A percentile compares a stretch with the other conserved stretches of the same genome.
These are phyloP conservation scores for Clivina fossor DNA, from an alignment of 2,888 invertebrate species.

Conservation along the genomic window DNA sequence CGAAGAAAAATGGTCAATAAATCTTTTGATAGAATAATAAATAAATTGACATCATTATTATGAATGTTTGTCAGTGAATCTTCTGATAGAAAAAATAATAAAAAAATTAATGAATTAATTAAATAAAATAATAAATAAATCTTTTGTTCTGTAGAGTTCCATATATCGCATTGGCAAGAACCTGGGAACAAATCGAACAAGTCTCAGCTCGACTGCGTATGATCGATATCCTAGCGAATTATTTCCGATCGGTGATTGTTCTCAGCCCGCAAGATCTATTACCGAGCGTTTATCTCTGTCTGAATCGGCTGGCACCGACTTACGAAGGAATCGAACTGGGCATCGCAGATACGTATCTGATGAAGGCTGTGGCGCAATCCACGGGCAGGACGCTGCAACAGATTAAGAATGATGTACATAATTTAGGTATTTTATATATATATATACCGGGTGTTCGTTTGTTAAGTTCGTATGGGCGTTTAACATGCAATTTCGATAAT, in stretches of 20 bases:
- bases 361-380: constrained; percentile 91
- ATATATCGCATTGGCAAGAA: constrained; percentile 87
- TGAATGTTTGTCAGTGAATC: no score
- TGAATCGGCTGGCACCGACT: constrained; percentile 95
- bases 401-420: constrained; percentile 71
- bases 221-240: constrained; percentile 89
- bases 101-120: no score
- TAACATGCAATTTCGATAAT: no score
- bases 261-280: constrained; percentile 88
- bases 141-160: constrained; percentile 87
- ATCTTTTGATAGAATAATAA: no score
- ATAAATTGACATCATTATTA: no score
- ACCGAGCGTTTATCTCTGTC: constrained; percentile 87
- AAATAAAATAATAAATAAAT: constrained; percentile 35
- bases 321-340: constrained; percentile 92
- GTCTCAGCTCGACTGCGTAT: constrained; percentile 85
- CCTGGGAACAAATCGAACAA: constrained; percentile 87
- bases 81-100: no score
- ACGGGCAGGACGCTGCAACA: constrained; percentile 84
- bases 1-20: no score
- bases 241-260: constrained; percentile 85
- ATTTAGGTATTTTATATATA: no score
- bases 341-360: constrained; percentile 90
- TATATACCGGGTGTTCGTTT: no score
- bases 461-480: no score